phyloP scores from a whole-genome alignment of 2,113 vertebrate species.

The Galeopterus variegatus region DNA sequence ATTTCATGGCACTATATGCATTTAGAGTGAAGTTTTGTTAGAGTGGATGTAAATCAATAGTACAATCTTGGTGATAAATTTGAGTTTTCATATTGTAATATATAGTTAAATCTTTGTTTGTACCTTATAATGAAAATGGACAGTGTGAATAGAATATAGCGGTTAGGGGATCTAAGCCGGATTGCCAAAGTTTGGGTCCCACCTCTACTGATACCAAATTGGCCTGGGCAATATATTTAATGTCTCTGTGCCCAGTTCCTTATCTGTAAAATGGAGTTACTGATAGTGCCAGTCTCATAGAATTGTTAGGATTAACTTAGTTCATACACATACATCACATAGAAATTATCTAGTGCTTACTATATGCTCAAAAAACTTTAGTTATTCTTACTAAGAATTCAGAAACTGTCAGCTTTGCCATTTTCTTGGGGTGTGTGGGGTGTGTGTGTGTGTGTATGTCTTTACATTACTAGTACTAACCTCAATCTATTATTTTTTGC shows the following conservation, averaged over 20 bases:
- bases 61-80: neutral
- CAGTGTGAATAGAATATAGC: neutral
- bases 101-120: neutral
- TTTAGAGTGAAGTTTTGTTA: neutral
- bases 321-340: neutral
- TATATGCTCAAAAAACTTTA: neutral
- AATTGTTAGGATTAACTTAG: neutral
- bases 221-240: neutral
- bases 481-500: neutral
- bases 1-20: neutral
- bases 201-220: neutral
- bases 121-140: neutral
- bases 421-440: neutral
- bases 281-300: neutral
- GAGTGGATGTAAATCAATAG: neutral
- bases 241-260: neutral
- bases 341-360: neutral
- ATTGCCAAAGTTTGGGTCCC: neutral
- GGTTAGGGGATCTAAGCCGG: neutral
- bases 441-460: neutral
- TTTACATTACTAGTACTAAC: constrained; percentile 14
- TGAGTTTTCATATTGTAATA: neutral
- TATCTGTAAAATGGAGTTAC: neutral
- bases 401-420: neutral
- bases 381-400: neutral